phyloP scores from a whole-genome alignment of 2,888 invertebrate species.

The Diplazon laetatorius region DNA sequence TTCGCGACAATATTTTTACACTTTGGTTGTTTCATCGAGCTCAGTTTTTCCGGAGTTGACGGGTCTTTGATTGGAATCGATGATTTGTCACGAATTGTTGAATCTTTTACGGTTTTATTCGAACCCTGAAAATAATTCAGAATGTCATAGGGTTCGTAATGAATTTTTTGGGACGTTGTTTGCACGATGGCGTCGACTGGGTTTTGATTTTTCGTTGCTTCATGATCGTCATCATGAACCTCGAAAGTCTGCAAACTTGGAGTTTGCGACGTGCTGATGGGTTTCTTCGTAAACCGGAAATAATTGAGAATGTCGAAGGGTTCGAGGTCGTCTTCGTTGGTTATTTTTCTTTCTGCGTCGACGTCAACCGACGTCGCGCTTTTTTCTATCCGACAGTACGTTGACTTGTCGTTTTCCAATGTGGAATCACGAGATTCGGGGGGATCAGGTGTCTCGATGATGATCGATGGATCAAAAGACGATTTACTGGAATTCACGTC shows the following conservation, averaged over 20 bases:
- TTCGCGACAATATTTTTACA: not conserved
- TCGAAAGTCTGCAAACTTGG: not conserved
- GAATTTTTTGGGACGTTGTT: constrained; percentile 4
- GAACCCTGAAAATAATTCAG: constrained; percentile 46
- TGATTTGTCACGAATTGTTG: not conserved
- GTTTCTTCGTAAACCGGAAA: constrained; percentile 9
- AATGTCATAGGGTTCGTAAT: constrained; percentile 42
- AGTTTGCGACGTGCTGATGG: not conserved
- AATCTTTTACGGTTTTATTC: not conserved
- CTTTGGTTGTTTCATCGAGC: not conserved
- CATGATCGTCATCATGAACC: not conserved
- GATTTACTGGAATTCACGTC: not conserved
- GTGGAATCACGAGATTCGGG: too few relatives aligned
- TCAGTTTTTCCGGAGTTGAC: not conserved
- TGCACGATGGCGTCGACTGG: not conserved
- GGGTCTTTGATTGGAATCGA: not conserved
- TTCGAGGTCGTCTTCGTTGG: not conserved
- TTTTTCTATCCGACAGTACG: not conserved
- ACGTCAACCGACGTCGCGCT: constrained; percentile 8
- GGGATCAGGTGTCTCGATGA: too few relatives aligned
- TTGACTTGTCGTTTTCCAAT: too few relatives aligned
- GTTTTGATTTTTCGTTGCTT: not conserved
- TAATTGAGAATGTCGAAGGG: constrained; percentile 55
- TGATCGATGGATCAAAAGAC: too few relatives aligned
- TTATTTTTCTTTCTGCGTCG: constrained; percentile 22